A percentile compares a stretch with the other conserved stretches of the same genome.
Conservation (phyloP, 2,888 invertebrate genomes). For the Chrysolina haemoptera region DNA sequence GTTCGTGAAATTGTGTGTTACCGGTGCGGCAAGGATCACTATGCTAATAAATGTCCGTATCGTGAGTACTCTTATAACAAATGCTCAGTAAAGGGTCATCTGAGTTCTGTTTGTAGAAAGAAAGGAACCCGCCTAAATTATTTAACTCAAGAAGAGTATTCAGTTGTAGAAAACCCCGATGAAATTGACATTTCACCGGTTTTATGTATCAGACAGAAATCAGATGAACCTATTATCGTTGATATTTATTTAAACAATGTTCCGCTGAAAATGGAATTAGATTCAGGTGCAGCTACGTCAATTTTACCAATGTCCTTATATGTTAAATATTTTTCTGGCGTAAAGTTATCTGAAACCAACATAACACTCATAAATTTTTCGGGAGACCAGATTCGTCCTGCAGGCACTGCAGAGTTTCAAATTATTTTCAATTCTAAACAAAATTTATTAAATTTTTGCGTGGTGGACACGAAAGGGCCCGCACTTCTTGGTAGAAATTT, state of each 20-base stretch:
- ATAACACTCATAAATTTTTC: not conserved
- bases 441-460: not conserved
- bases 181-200: not conserved
- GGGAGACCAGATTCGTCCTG: not conserved
- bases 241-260: not conserved
- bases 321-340: not conserved
- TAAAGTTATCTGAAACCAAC: slow-evolving; percentile 14
- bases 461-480: slow-evolving; percentile 5
- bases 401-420: not conserved
- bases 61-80: not conserved
- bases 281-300: slow-evolving; percentile 3
- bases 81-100: slow-evolving; percentile 17
- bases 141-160: not conserved
- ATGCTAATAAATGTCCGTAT: not conserved
- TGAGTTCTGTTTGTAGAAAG: slow-evolving; percentile 13
- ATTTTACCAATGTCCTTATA: not conserved
- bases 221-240: too few species aligned
- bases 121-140: not conserved
- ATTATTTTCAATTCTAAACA: not conserved
- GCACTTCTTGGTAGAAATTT: too few species aligned
- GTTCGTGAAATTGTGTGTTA: not conserved
- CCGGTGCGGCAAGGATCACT: slow-evolving; percentile 10
- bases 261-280: not conserved
- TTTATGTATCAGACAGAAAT: not conserved
- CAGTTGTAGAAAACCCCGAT: not conserved